A percentile compares a stretch with the other conserved stretches of the same genome.
These are phyloP conservation scores for Eubasilissa splendida DNA, from an alignment of 2,888 invertebrate genomes.

Conservation along the genomic window DNA sequence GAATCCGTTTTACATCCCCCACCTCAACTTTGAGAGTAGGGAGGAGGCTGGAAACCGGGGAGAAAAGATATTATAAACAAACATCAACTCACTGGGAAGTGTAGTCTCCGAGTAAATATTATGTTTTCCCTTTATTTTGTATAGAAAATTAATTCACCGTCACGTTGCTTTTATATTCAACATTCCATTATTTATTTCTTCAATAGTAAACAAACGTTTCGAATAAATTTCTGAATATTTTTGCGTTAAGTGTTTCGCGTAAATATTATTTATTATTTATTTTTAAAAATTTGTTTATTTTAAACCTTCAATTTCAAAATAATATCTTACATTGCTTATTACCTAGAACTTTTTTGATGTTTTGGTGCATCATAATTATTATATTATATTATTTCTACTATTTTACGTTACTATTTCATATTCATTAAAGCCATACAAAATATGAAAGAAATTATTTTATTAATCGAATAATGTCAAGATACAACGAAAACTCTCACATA, in stretches of 20 bases:
- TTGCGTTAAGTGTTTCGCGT: background rate
- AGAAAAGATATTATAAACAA: constrained; percentile 29
- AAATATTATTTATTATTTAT: background rate
- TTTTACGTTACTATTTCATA: too few relatives aligned
- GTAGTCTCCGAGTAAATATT: constrained; percentile 30
- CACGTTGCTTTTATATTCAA: constrained; percentile 34
- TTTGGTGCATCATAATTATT: too few relatives aligned
- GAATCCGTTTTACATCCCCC: constrained; percentile 30
- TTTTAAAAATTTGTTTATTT: too few relatives aligned
- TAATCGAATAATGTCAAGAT: too few relatives aligned
- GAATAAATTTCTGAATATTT: constrained; percentile 1
- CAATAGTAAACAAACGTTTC: constrained; percentile 14
- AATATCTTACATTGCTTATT: too few relatives aligned
- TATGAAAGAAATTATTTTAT: too few relatives aligned
- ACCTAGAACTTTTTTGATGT: too few relatives aligned
- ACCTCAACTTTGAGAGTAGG: background rate
- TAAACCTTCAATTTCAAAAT: too few relatives aligned
- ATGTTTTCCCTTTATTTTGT: constrained; percentile 20
- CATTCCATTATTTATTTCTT: constrained; percentile 33
- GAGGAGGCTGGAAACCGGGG: background rate
- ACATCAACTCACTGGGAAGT: constrained; percentile 25
- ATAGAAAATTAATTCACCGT: constrained; percentile 27
- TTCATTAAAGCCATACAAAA: too few relatives aligned
- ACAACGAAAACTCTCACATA: too few relatives aligned
- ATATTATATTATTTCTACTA: too few relatives aligned